Conservation (phyloP, 2,888 invertebrate species). For the Agriopis leucophaearia region DNA sequence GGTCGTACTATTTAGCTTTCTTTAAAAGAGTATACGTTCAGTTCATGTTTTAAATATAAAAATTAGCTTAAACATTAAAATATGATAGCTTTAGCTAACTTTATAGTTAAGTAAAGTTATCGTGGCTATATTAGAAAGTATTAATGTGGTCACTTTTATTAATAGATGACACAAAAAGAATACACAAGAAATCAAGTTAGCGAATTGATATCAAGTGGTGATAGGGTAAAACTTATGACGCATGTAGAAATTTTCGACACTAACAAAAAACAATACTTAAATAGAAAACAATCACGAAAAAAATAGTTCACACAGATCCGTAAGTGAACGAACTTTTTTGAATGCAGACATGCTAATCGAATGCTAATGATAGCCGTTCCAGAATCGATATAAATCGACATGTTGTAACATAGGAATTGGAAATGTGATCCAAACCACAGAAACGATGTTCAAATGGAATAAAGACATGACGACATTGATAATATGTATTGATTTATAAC, state of each 20-base stretch:
- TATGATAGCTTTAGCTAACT: too few relatives aligned
- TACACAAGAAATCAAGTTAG: conserved; percentile 1
- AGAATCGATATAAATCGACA: conserved; percentile 46
- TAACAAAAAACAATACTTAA: conserved; percentile 27
- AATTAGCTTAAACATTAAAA: too few relatives aligned
- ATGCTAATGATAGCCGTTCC: conserved; percentile 51
- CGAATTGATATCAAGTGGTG: neutral
- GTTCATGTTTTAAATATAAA: too few relatives aligned
- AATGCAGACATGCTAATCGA: conserved; percentile 51
- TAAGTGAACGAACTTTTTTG: conserved; percentile 50
- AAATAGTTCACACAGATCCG: conserved; percentile 43
- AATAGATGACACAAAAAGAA: neutral
- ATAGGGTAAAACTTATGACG: conserved; percentile 11
- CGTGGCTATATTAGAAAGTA: neutral
- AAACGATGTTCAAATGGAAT: conserved; percentile 41
- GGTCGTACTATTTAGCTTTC: too few relatives aligned
- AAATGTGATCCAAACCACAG: conserved; percentile 42
- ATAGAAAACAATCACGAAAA: conserved; percentile 33
- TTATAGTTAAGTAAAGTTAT: neutral
- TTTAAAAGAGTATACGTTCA: too few relatives aligned
- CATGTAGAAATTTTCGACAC: conserved; percentile 23
- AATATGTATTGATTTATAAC: conserved; percentile 41
- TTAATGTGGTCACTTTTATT: neutral
- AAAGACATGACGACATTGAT: conserved; percentile 38
- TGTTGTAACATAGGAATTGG: conserved; percentile 46